These are phyloP conservation scores for Drosophila bunnanda DNA, from an alignment of 2,888 invertebrate species.

Conservation along the genomic window DNA sequence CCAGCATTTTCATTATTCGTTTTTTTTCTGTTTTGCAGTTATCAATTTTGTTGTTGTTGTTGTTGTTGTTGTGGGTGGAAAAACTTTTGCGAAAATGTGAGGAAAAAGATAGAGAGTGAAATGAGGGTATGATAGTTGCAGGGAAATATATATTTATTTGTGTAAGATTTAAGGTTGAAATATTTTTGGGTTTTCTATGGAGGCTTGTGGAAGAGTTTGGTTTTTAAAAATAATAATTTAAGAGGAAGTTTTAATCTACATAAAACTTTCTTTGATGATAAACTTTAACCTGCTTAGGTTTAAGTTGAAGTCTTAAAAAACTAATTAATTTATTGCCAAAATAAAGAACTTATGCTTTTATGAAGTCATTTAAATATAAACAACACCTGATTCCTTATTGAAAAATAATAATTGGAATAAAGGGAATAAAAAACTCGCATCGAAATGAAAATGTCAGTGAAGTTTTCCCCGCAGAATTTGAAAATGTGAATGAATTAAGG, in stretches of 20 bases:
- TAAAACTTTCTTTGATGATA: background rate
- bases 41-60: background rate
- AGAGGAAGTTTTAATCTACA: background rate
- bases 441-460: slow-evolving; percentile 18
- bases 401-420: background rate
- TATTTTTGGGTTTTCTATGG: background rate
- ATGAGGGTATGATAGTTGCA: background rate
- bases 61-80: background rate
- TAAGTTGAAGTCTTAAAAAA: no score
- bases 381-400: background rate
- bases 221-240: background rate
- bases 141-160: background rate
- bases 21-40: no score
- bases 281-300: background rate
- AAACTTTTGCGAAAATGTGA: background rate
- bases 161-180: background rate
- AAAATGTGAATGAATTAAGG: slow-evolving; percentile 21
- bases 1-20: slow-evolving; percentile 7
- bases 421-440: background rate
- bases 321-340: no score
- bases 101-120: background rate
- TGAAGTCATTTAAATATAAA: background rate
- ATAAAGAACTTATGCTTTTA: no score
- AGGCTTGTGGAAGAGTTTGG: background rate
- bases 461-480: slow-evolving; percentile 26